Evolutionary conservation across 2,888 invertebrate genomes (phyloP).

Genomic region (Coleophora flavipennella): DNA sequence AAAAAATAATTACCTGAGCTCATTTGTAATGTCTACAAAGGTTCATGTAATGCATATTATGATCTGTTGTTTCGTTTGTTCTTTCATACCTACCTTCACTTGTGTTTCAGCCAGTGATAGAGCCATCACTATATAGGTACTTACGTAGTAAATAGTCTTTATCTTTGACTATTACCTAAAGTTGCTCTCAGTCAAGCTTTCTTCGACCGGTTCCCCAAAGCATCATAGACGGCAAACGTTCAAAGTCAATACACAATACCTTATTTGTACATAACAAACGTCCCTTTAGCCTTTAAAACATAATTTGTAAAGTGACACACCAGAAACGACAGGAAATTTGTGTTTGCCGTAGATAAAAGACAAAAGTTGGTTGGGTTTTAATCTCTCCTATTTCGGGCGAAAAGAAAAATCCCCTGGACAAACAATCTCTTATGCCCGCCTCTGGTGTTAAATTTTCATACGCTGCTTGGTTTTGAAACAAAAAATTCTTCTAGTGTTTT

Average conservation of each 20-base stretch:
- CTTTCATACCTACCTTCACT: no score
- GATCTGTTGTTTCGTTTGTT: no score
- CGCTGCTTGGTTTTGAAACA: no score
- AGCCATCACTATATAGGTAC: no score
- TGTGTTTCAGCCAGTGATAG: no score
- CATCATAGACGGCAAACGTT: constrained; percentile 11
- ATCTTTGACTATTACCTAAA: neutral
- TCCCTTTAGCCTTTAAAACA: constrained; percentile 25
- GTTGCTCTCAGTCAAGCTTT: neutral
- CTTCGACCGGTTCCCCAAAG: neutral
- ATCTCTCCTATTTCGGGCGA: constrained; percentile 27
- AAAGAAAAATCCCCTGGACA: neutral
- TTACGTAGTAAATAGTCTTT: no score
- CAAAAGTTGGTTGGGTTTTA: constrained; percentile 59
- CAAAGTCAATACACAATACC: constrained; percentile 25
- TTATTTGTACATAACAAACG: constrained; percentile 30
- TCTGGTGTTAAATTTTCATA: no score
- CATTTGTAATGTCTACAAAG: no score
- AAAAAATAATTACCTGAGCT: no score
- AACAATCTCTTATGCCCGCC: neutral
- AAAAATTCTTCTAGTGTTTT: no score
- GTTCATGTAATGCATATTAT: no score
- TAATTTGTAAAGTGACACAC: constrained; percentile 29
- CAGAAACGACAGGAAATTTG: constrained; percentile 55
- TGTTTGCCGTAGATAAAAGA: constrained; percentile 66